A percentile compares a stretch with the other conserved stretches of the same genome.
Conservation (phyloP, 1,140 invertebrate genomes). For the Tetragnatha versicolor region DNA sequence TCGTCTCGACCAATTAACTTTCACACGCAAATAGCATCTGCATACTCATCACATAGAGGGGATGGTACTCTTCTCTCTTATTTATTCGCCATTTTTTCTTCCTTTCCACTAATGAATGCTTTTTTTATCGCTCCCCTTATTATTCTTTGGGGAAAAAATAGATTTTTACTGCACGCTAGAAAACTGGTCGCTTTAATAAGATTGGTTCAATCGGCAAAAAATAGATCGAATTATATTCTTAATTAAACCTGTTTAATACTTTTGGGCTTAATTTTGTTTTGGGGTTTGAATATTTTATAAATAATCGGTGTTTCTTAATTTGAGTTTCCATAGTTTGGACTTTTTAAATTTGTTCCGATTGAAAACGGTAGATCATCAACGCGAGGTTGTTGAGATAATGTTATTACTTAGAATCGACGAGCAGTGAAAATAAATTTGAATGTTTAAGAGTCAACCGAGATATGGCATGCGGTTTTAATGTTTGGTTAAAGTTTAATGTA, state of each 20-base stretch:
- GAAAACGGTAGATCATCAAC: too few species aligned
- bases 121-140: not conserved
- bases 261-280: too few species aligned
- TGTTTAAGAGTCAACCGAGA: too few species aligned
- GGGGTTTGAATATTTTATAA: too few species aligned
- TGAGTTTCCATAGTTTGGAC: too few species aligned
- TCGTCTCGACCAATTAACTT: slow-evolving; percentile 30
- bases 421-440: too few species aligned
- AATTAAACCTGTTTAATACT: not conserved
- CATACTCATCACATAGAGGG: slow-evolving; percentile 30
- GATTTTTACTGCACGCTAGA: not conserved
- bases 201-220: not conserved
- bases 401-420: too few species aligned
- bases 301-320: too few species aligned
- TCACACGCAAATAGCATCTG: slow-evolving; percentile 44
- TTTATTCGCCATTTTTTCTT: slow-evolving; percentile 24
- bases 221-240: not conserved
- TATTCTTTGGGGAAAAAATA: not conserved
- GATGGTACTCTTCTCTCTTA: not conserved
- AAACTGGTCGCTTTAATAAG: not conserved
- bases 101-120: slow-evolving; percentile 13
- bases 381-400: too few species aligned
- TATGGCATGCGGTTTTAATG: too few species aligned
- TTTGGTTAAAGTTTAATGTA: too few species aligned
- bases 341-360: too few species aligned